These are phyloP conservation scores for Bilobella aurantiaca DNA, from an alignment of 1,140 invertebrate species.

Conservation along the genomic window DNA sequence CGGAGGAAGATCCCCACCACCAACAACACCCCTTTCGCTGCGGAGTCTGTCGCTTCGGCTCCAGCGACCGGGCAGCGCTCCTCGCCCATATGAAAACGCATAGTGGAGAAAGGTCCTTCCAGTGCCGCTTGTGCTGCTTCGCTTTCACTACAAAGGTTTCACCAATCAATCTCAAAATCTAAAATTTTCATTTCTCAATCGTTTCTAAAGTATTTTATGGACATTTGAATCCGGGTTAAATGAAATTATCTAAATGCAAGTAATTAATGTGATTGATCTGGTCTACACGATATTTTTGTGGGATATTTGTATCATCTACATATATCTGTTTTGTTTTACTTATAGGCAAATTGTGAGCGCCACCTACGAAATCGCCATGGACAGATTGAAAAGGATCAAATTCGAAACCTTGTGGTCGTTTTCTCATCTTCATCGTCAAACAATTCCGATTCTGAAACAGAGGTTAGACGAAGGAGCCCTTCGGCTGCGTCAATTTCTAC, in stretches of 20 bases:
- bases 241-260: too few species aligned
- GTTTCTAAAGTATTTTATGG: too few species aligned
- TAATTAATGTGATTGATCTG: too few species aligned
- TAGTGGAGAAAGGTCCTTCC: slow-evolving; percentile 87
- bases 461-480: slow-evolving; percentile 16
- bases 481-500: background rate
- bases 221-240: too few species aligned
- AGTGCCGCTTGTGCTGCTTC: slow-evolving; percentile 85
- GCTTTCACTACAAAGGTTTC: slow-evolving; percentile 89
- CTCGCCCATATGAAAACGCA: slow-evolving; percentile 82
- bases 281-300: too few species aligned
- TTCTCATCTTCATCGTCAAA: slow-evolving; percentile 63
- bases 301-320: too few species aligned
- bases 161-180: too few species aligned
- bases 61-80: slow-evolving; percentile 78
- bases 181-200: background rate
- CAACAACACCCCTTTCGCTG: slow-evolving; percentile 57
- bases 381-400: slow-evolving; percentile 68
- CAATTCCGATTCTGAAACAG: slow-evolving; percentile 45
- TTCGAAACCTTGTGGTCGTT: slow-evolving; percentile 73
- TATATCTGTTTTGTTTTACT: too few species aligned
- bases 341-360: slow-evolving; percentile 64
- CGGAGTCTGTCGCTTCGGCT: slow-evolving; percentile 81
- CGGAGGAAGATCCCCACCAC: background rate
- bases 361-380: slow-evolving; percentile 83